phyloP scores from a whole-genome alignment of 2,113 vertebrate species.

The Xiphias gladius region DNA sequence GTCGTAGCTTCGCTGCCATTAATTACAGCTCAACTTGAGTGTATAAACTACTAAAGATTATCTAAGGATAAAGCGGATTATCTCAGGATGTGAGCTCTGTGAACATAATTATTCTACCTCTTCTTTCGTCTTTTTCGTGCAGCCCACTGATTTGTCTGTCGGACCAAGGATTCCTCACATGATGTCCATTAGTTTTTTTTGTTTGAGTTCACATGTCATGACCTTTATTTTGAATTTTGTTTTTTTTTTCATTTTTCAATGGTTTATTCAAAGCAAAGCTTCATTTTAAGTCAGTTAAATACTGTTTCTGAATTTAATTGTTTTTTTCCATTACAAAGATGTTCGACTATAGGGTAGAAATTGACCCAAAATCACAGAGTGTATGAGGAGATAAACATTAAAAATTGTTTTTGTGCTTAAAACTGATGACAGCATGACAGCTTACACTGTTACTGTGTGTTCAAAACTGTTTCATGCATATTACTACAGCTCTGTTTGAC shows the following conservation, averaged over 20 bases:
- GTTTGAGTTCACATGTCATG: too few species aligned
- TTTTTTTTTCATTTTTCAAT: too few species aligned
- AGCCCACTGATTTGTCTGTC: conserved; percentile 36
- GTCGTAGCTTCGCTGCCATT: conserved; percentile 73
- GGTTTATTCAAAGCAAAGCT: too few species aligned
- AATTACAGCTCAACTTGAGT: conserved; percentile 72
- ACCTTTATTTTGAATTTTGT: too few species aligned
- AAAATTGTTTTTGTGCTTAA: neutral
- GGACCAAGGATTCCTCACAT: conserved; percentile 69
- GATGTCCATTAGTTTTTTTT: conserved; percentile 82
- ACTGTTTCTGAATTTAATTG: conserved; percentile 5
- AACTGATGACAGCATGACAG: neutral
- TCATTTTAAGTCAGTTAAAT: neutral
- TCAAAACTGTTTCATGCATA: neutral
- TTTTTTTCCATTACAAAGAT: neutral
- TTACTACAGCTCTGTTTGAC: neutral
- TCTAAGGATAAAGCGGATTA: conserved; percentile 79
- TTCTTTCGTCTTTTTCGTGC: conserved; percentile 59
- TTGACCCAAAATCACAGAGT: neutral
- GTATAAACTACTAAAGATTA: conserved; percentile 73
- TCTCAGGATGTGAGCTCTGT: conserved; percentile 76
- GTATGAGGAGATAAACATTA: neutral
- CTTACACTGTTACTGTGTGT: neutral
- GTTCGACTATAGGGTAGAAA: neutral
- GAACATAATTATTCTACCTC: conserved; percentile 74